A percentile compares a stretch with the other conserved stretches of the same genome.
These are phyloP conservation scores for Rhinella marina DNA, from an alignment of 2,797 vertebrate genomes.

Conservation along the genomic window DNA sequence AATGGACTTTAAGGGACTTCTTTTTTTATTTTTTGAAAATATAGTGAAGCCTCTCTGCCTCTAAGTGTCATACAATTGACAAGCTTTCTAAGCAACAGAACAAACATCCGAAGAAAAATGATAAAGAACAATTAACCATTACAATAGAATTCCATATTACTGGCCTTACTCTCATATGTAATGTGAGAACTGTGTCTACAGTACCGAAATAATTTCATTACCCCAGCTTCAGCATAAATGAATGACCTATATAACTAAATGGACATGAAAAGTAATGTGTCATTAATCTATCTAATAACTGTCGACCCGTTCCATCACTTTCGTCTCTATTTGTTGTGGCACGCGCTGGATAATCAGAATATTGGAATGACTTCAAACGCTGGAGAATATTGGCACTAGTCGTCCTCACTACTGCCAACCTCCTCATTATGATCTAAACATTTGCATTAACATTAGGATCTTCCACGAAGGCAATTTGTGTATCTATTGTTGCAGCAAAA, in stretches of 20 bases:
- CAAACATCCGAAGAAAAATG: neutral
- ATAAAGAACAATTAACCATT: neutral
- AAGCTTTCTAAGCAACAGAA: neutral
- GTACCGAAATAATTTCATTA: too few relatives aligned
- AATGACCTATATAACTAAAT: neutral
- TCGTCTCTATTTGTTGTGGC: slow-evolving; percentile 18
- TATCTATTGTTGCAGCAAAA: slow-evolving; percentile 37
- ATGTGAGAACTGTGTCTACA: neutral
- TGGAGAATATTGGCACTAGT: slow-evolving; percentile 34
- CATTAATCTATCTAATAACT: neutral
- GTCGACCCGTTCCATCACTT: neutral
- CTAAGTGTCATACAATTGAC: too few relatives aligned
- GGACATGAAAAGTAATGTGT: neutral
- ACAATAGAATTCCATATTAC: neutral
- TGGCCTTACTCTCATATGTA: neutral
- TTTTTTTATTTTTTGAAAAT: too few relatives aligned
- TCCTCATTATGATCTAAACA: slow-evolving; percentile 50
- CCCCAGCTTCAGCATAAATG: neutral
- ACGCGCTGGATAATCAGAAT: slow-evolving; percentile 7
- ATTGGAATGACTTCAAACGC: slow-evolving; percentile 24
- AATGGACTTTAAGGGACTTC: too few relatives aligned
- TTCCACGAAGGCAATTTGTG: slow-evolving; percentile 50
- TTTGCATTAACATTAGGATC: slow-evolving; percentile 45
- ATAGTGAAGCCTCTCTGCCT: too few relatives aligned
- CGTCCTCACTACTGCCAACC: slow-evolving; percentile 35